phyloP scores from a whole-genome alignment of 1,140 invertebrate genomes.

The Triops longicaudatus region DNA sequence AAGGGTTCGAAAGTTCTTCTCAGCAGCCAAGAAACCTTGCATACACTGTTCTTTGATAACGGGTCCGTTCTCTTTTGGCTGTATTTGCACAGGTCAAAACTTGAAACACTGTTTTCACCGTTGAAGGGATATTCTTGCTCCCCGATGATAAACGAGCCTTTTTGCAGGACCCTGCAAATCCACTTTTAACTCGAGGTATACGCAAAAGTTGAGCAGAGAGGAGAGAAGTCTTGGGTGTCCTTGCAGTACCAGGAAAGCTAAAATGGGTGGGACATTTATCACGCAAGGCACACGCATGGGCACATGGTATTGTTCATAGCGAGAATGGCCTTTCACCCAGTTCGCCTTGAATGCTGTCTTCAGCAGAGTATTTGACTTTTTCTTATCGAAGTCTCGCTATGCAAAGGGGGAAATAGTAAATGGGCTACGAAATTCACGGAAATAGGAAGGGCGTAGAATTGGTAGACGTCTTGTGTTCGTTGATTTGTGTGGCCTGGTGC shows the following conservation, averaged over 20 bases:
- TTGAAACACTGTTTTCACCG: background rate
- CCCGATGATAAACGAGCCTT: conserved; percentile 1
- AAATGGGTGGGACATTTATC: conserved; percentile 6
- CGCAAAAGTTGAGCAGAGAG: background rate
- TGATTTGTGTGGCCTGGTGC: background rate
- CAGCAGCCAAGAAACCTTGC: background rate
- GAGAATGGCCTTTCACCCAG: background rate
- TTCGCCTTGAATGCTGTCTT: too few species aligned
- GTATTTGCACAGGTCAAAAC: background rate
- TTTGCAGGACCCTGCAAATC: background rate
- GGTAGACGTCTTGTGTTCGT: background rate
- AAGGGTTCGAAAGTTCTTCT: background rate
- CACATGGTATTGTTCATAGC: background rate
- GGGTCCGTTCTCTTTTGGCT: background rate
- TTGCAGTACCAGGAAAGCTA: background rate
- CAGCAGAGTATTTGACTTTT: background rate
- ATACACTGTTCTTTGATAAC: background rate
- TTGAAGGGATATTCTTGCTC: background rate
- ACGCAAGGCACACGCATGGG: background rate
- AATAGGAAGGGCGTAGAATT: background rate
- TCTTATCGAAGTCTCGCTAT: background rate
- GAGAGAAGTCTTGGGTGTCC: background rate
- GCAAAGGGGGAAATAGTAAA: background rate
- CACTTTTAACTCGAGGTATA: background rate
- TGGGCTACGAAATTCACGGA: background rate